These are phyloP conservation scores for Hypolimnas misippus DNA, from an alignment of 2,888 invertebrate genomes.

Conservation along the genomic window DNA sequence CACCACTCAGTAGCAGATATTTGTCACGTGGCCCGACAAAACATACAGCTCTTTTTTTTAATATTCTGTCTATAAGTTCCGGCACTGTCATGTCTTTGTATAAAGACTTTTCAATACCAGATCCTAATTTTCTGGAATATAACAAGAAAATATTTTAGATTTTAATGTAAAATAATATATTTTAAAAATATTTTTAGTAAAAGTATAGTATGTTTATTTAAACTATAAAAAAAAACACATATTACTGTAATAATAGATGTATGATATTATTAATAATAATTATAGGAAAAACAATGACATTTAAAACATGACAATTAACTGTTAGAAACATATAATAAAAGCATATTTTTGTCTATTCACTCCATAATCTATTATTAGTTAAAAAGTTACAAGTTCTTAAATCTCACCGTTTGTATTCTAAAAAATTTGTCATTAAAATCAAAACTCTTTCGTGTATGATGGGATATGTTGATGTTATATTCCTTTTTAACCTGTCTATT, in stretches of 20 bases:
- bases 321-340: no score
- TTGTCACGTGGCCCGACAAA: slow-evolving; percentile 77
- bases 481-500: slow-evolving; percentile 63
- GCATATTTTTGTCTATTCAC: no score
- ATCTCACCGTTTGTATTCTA: slow-evolving; percentile 84
- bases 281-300: no score
- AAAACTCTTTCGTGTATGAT: slow-evolving; percentile 87
- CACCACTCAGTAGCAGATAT: slow-evolving; percentile 78
- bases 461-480: slow-evolving; percentile 86
- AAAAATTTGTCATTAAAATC: slow-evolving; percentile 85
- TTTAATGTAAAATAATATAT: no score
- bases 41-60: slow-evolving; percentile 81
- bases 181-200: no score
- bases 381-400: not conserved
- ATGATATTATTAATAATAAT: no score
- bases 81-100: slow-evolving; percentile 76
- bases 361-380: no score
- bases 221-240: no score
- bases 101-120: slow-evolving; percentile 76
- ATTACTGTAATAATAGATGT: no score
- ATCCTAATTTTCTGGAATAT: slow-evolving; percentile 72
- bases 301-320: not conserved
- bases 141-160: no score
- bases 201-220: no score
- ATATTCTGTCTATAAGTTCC: slow-evolving; percentile 82